Evolutionary conservation across 64 coral and sea anemone species (phyloP).

Genomic region (Astreopora myriophthalma): DNA sequence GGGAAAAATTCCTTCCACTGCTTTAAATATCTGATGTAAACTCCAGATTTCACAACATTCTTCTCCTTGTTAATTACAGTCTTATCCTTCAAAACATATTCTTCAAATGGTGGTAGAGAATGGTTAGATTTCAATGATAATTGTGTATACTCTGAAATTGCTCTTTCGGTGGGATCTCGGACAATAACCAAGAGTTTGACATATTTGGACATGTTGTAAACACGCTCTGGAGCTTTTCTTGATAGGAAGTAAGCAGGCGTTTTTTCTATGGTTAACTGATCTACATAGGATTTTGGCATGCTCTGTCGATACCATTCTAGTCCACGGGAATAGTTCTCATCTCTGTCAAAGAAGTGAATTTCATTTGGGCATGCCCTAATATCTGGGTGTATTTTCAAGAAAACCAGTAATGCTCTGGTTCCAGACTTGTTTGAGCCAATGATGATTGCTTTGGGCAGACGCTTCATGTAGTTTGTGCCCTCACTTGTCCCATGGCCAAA

Average conservation of each 20-base stretch:
- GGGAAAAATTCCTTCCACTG: conserved; percentile 75
- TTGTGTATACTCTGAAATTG: conserved; percentile 91
- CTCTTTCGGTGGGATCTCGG: conserved; percentile 69
- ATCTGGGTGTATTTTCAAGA: conserved; percentile 66
- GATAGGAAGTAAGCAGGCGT: conserved; percentile 76
- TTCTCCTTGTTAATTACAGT: background rate
- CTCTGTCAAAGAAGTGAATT: conserved; percentile 72
- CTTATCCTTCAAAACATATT: conserved; percentile 34
- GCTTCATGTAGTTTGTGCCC: background rate
- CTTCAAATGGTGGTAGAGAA: conserved; percentile 44
- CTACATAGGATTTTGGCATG: conserved; percentile 55
- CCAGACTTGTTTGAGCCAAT: conserved; percentile 76
- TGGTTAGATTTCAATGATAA: conserved; percentile 6
- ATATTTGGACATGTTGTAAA: conserved; percentile 61
- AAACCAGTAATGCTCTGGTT: conserved; percentile 70
- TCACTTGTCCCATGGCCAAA: background rate
- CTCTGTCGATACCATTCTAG: conserved; percentile 65
- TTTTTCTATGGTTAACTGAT: conserved; percentile 67
- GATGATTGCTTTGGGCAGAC: conserved; percentile 67
- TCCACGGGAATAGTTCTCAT: conserved; percentile 53
- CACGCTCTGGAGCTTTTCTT: conserved; percentile 30
- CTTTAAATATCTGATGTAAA: conserved; percentile 66
- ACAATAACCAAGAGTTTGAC: conserved; percentile 82
- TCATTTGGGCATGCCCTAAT: conserved; percentile 51
- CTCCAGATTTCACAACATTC: conserved; percentile 54